A percentile compares a stretch with the other conserved stretches of the same genome.
Conservation (phyloP, 2,113 vertebrate genomes). For the Upupa epops region DNA sequence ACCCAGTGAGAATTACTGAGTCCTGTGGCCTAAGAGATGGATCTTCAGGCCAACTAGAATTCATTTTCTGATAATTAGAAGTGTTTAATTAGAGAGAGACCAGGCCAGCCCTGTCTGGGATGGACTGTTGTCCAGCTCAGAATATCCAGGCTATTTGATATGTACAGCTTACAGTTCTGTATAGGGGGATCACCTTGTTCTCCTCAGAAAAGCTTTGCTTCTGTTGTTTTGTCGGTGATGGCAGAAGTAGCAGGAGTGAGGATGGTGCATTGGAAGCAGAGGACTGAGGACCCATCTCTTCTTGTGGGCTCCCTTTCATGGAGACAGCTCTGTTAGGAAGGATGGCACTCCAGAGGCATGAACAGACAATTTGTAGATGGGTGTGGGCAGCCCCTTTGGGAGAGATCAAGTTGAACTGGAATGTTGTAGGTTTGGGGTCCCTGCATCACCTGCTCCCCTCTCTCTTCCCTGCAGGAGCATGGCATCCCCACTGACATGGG, state of each 20-base stretch:
- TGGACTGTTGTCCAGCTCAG: not conserved
- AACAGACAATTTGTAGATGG: not conserved
- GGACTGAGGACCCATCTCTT: not conserved
- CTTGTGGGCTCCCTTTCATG: not conserved
- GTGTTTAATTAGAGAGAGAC: not conserved
- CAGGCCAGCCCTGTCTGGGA: not conserved
- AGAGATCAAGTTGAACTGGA: not conserved
- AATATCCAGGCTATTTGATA: not conserved
- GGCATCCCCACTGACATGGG: conserved; percentile 97
- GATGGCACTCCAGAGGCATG: not conserved
- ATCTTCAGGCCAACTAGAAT: not conserved
- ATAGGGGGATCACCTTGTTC: not conserved
- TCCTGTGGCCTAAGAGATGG: not conserved
- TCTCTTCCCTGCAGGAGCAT: conserved; percentile 82
- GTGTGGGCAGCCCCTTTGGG: not conserved
- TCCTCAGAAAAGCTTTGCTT: not conserved
- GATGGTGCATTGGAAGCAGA: not conserved
- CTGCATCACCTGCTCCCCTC: not conserved
- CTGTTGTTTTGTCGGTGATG: not conserved
- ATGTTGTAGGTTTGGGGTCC: not conserved
- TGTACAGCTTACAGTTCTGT: not conserved
- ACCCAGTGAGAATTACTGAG: not conserved
- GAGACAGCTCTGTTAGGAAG: not conserved
- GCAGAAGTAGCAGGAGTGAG: not conserved
- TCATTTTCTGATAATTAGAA: not conserved